Evolutionary conservation across 2,888 invertebrate species (phyloP), one percentile per base, ranked within the genome.

Genomic region (Punctoribates punctum): DNA sequence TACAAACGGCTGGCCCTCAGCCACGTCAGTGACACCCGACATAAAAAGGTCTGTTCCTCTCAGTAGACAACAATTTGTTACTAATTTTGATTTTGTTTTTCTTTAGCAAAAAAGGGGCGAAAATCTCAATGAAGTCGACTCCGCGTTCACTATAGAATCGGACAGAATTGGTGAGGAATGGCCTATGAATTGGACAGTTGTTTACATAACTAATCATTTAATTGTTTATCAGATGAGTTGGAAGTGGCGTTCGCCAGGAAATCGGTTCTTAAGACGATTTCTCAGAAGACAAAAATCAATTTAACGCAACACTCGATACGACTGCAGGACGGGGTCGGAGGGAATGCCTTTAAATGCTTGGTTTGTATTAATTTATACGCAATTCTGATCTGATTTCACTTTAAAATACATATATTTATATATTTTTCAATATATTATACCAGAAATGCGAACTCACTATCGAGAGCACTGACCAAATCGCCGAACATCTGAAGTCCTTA

Each of bases 141-240:
- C 65, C 6, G 34, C 17, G 1, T 65, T 65, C 29, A 27, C 11
- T 1, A 15, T 8, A 17, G 17, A 65, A 25, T 57, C 65, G 4
- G 34, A 65, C 2, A 15, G 65, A 34, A 34, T 34, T n/a, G 34
- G 65, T 65, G 8, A 34, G 8, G 34, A 4, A 4, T 34, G n/a
- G n/a, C 8, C 25, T 34, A n/a, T 65, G 1, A 25, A 25, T 65
- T 65, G 1, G 9, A 17, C n/a, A 34, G 9, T 65, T 17, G 5
- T 65, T 60, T 5, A 27, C 3, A 27, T n/a, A 23, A 23, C 13
- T 25, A 1, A 23, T 65, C n/a, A 62, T 9, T 9, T 62, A 11
- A 62, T 65, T 34, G 1, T 34, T 65, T 65, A 65, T 25, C 5
- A 34, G 65, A 65, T n/a, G 65, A 65, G 1, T 65, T 65, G 17